phyloP scores from a whole-genome alignment of 2,888 invertebrate species.

The Arrhopalites spinosus region DNA sequence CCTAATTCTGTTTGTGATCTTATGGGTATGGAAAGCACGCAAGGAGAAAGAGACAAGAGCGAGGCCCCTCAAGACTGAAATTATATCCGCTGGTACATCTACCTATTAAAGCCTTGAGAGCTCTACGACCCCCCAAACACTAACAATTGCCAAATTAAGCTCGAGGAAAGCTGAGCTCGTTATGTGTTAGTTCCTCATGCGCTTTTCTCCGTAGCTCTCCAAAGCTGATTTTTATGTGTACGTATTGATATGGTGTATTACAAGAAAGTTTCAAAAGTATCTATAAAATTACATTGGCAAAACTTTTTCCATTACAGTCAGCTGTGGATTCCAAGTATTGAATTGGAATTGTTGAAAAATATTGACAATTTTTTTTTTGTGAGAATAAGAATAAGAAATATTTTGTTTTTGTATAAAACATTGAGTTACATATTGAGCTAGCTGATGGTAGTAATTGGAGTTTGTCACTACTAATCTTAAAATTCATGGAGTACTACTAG shows the following conservation, averaged over 20 bases:
- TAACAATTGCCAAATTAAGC: conserved; percentile 47
- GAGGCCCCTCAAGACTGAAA: conserved; percentile 43
- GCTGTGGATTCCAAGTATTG: too few relatives aligned
- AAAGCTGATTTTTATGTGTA: neutral
- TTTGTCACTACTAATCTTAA: too few relatives aligned
- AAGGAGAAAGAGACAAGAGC: conserved; percentile 8
- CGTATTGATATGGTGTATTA: neutral
- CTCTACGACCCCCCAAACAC: conserved; percentile 46
- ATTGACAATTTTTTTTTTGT: too few relatives aligned
- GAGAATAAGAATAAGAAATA: neutral
- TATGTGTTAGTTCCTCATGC: conserved; percentile 15
- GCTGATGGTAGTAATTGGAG: too few relatives aligned
- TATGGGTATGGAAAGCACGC: conserved; percentile 16
- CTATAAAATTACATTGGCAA: too few relatives aligned
- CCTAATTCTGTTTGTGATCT: conserved; percentile 25
- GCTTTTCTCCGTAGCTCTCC: conserved; percentile 18
- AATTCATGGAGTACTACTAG: too few relatives aligned
- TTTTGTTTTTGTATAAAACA: neutral
- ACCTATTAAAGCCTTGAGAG: conserved; percentile 43
- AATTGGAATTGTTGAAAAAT: too few relatives aligned
- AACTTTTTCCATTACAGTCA: too few relatives aligned
- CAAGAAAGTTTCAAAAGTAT: neutral
- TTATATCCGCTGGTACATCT: conserved; percentile 41
- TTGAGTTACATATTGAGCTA: too few relatives aligned
- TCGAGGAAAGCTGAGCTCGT: conserved; percentile 43